Evolutionary conservation across 1,140 invertebrate genomes (phyloP).

Genomic region (Diachasmimorpha longicaudata): DNA sequence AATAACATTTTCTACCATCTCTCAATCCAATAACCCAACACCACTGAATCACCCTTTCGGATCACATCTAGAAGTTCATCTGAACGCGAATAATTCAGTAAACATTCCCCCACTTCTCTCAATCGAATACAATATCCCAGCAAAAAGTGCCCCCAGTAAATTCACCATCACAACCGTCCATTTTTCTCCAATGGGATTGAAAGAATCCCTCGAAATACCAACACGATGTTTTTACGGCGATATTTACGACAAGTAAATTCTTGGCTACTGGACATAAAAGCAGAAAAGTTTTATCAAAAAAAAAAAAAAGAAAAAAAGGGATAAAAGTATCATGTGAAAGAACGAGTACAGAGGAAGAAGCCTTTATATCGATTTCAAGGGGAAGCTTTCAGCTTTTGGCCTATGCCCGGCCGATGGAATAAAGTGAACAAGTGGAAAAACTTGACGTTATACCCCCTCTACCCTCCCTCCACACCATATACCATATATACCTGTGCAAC

Average conservation of each 20-base stretch:
- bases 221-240: background rate
- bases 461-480: too few species aligned
- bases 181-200: too few species aligned
- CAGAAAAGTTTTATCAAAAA: background rate
- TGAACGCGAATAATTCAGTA: too few species aligned
- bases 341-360: background rate
- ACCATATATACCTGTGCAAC: background rate
- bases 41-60: too few species aligned
- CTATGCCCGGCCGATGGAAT: background rate
- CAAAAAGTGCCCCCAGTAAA: too few species aligned
- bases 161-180: too few species aligned
- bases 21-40: too few species aligned
- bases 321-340: background rate
- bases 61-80: too few species aligned
- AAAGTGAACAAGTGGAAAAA: conserved; percentile 23
- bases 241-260: conserved; percentile 21
- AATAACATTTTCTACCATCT: too few species aligned
- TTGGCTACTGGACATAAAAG: background rate
- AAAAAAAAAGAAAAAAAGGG: background rate
- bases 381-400: background rate
- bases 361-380: conserved; percentile 17
- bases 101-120: too few species aligned
- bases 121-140: too few species aligned
- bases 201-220: too few species aligned
- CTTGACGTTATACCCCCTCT: background rate